Conservation (phyloP, 1,140 invertebrate species). For the Gryon sp. region DNA sequence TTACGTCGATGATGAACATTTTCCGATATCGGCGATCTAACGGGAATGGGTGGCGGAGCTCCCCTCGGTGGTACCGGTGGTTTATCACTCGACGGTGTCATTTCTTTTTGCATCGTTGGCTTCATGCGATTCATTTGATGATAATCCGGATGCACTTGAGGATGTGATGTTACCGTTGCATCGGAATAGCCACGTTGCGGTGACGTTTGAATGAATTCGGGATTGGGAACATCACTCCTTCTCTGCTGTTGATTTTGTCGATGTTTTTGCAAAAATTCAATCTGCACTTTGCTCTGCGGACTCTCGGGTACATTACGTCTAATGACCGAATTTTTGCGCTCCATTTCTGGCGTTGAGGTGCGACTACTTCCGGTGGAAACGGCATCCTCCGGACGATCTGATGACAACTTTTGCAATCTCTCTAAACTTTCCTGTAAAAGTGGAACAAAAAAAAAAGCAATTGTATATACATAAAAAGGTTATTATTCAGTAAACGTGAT, state of each 20-base stretch:
- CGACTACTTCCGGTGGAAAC: slow-evolving; percentile 77
- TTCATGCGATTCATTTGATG: slow-evolving; percentile 72
- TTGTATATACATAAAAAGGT: background rate
- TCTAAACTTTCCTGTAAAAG: slow-evolving; percentile 75
- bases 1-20: slow-evolving; percentile 72
- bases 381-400: slow-evolving; percentile 72
- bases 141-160: slow-evolving; percentile 68
- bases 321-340: slow-evolving; percentile 77
- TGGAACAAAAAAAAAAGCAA: background rate
- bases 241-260: slow-evolving; percentile 71
- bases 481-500: background rate
- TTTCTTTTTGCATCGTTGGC: slow-evolving; percentile 66
- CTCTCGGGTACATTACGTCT: slow-evolving; percentile 69
- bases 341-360: slow-evolving; percentile 79
- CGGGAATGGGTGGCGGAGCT: slow-evolving; percentile 79
- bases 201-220: slow-evolving; percentile 8
- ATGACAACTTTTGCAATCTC: slow-evolving; percentile 67
- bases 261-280: slow-evolving; percentile 74
- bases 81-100: slow-evolving; percentile 74
- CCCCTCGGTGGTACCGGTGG: slow-evolving; percentile 81
- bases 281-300: slow-evolving; percentile 69
- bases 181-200: slow-evolving; percentile 14
- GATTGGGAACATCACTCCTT: slow-evolving; percentile 37
- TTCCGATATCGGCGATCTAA: slow-evolving; percentile 73
- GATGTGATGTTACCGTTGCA: slow-evolving; percentile 5